Evolutionary conservation across 2,888 invertebrate species (phyloP).

Genomic region (Anoplius nigerrimus): DNA sequence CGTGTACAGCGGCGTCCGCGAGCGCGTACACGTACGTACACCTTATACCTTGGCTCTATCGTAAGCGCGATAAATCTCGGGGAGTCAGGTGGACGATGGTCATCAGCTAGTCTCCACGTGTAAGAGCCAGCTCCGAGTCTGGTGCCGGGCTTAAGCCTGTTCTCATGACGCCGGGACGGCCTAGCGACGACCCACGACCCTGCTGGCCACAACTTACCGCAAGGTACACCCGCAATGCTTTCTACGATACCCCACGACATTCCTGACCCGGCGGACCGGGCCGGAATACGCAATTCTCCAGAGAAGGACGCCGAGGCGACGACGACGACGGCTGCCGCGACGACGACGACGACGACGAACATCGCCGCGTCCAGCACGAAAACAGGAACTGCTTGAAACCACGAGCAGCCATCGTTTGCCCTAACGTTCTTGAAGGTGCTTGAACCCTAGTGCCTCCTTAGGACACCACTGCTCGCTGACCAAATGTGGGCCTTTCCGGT

Average conservation of each 20-base stretch:
- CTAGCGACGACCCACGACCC: constrained; percentile 72
- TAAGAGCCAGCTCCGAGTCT: constrained; percentile 48
- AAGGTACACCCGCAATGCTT: constrained; percentile 62
- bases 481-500: too few species aligned
- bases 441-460: too few species aligned
- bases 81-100: constrained; percentile 74
- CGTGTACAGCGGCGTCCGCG: too few species aligned
- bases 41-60: constrained; percentile 47
- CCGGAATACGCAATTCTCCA: constrained; percentile 66
- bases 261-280: constrained; percentile 59
- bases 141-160: constrained; percentile 56
- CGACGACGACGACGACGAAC: constrained; percentile 16
- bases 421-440: too few species aligned
- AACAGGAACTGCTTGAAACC: constrained; percentile 19
- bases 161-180: constrained; percentile 69
- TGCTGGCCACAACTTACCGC: constrained; percentile 68
- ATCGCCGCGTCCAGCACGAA: constrained; percentile 16
- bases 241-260: constrained; percentile 54
- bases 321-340: constrained; percentile 18
- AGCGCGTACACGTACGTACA: constrained; percentile 6
- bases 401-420: not conserved
- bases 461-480: too few species aligned
- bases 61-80: constrained; percentile 71
- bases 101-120: constrained; percentile 69
- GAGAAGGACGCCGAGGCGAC: constrained; percentile 16